These are phyloP conservation scores for Cynodonichthys magdalenae DNA, from an alignment of 2,797 vertebrate genomes.

Conservation along the genomic window DNA sequence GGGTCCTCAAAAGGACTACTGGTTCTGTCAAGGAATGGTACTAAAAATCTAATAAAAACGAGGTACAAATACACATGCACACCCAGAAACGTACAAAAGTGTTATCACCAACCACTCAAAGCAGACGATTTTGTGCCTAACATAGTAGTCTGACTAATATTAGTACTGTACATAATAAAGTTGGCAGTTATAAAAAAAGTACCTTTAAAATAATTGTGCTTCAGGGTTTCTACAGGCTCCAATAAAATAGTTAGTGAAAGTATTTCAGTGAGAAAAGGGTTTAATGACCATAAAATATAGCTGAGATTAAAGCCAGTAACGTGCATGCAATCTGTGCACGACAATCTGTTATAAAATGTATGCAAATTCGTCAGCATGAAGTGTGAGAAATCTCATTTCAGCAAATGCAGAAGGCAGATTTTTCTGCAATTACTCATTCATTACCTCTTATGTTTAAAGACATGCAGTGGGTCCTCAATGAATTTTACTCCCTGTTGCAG, in stretches of 20 bases:
- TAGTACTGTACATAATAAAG: slow-evolving; percentile 1
- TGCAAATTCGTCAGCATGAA: slow-evolving; percentile 31
- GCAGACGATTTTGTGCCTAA: no score
- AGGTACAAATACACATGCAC: no score
- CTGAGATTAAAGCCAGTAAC: slow-evolving; percentile 21
- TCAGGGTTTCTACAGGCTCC: slow-evolving; percentile 23
- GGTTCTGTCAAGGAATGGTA: no score
- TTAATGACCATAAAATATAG: slow-evolving; percentile 10
- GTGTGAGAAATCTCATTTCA: slow-evolving; percentile 33
- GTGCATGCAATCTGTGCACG: slow-evolving; percentile 12
- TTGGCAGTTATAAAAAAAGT: slow-evolving; percentile 17
- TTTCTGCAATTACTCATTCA: slow-evolving; percentile 66
- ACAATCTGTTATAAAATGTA: slow-evolving; percentile 20
- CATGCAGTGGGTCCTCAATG: slow-evolving; percentile 39
- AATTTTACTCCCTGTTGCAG: slow-evolving; percentile 45
- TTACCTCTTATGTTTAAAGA: slow-evolving; percentile 48
- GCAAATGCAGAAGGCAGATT: slow-evolving; percentile 47
- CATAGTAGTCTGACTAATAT: no score
- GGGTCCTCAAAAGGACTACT: no score
- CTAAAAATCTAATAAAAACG: no score
- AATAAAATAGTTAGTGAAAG: slow-evolving; percentile 1
- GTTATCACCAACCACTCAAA: no score
- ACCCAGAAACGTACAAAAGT: no score
- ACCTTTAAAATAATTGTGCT: slow-evolving; percentile 20
- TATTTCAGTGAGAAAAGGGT: slow-evolving; percentile 5